A percentile compares a stretch with the other conserved stretches of the same genome.
phyloP scores from a whole-genome alignment of 2,113 vertebrate genomes.

The Microtus ochrogaster region DNA sequence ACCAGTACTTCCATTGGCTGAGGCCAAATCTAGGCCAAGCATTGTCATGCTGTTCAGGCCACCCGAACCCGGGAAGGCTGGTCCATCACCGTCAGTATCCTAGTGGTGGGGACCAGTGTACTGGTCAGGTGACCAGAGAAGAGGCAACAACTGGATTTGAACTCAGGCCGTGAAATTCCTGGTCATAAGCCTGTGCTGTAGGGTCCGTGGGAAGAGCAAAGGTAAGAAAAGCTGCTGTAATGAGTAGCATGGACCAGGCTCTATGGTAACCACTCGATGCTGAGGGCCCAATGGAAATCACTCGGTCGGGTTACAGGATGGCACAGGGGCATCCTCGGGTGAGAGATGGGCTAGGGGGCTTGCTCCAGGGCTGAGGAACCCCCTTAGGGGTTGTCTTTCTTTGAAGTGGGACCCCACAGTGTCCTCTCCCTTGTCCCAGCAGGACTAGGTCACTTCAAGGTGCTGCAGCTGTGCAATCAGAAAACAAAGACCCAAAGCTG shows the following conservation, averaged over 20 bases:
- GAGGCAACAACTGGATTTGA: background rate
- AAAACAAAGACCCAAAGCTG: background rate
- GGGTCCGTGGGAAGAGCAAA: too few relatives aligned
- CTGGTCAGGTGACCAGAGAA: accelerated
- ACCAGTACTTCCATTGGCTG: accelerated
- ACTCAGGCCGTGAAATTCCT: background rate
- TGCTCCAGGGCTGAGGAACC: background rate
- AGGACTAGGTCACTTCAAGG: accelerated
- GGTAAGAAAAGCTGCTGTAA: background rate
- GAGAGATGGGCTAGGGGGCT: background rate
- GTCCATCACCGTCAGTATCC: accelerated
- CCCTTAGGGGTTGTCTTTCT: accelerated
- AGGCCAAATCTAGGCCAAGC: background rate
- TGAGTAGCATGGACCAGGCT: background rate
- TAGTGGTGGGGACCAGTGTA: background rate
- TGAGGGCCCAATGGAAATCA: accelerated
- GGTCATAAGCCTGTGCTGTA: accelerated
- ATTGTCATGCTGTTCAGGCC: background rate
- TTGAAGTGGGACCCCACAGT: accelerated
- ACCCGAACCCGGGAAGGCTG: background rate
- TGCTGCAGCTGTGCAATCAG: background rate
- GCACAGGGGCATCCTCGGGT: background rate
- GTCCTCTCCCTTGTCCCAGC: background rate
- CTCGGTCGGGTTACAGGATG: background rate
- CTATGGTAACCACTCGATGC: background rate